These are phyloP conservation scores for Hylaeus volcanicus DNA, from an alignment of 1,140 invertebrate species.

Conservation along the genomic window DNA sequence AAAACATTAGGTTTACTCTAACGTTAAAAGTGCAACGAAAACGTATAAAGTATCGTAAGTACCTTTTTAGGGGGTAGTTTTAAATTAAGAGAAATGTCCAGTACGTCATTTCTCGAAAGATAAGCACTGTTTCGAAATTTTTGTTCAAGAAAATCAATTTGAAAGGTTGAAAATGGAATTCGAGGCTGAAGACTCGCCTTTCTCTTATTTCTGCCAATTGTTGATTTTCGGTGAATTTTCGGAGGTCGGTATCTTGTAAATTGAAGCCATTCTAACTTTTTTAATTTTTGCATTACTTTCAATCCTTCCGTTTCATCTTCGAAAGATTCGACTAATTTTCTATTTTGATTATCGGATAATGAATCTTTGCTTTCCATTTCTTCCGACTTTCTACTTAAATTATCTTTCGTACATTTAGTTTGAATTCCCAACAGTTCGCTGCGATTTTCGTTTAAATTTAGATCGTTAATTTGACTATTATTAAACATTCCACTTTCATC, in stretches of 20 bases:
- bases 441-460: not conserved
- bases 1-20: too few relatives aligned
- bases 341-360: not conserved
- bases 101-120: slow-evolving; percentile 76
- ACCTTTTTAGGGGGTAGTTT: slow-evolving; percentile 28
- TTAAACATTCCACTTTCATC: not conserved
- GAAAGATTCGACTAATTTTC: not conserved
- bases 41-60: not conserved
- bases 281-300: not conserved
- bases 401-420: not conserved
- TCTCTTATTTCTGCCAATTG: slow-evolving; percentile 75
- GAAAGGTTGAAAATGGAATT: slow-evolving; percentile 84
- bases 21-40: not conserved
- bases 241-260: slow-evolving; percentile 89
- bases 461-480: not conserved
- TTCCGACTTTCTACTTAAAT: not conserved
- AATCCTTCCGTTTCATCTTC: not conserved
- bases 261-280: slow-evolving; percentile 83
- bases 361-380: not conserved
- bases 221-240: slow-evolving; percentile 85
- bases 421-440: not conserved
- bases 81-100: slow-evolving; percentile 6
- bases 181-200: slow-evolving; percentile 83
- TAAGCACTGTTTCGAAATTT: slow-evolving; percentile 83
- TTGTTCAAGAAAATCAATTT: slow-evolving; percentile 82